phyloP scores from a whole-genome alignment of 2,113 vertebrate species.

The Thunnus thynnus region DNA sequence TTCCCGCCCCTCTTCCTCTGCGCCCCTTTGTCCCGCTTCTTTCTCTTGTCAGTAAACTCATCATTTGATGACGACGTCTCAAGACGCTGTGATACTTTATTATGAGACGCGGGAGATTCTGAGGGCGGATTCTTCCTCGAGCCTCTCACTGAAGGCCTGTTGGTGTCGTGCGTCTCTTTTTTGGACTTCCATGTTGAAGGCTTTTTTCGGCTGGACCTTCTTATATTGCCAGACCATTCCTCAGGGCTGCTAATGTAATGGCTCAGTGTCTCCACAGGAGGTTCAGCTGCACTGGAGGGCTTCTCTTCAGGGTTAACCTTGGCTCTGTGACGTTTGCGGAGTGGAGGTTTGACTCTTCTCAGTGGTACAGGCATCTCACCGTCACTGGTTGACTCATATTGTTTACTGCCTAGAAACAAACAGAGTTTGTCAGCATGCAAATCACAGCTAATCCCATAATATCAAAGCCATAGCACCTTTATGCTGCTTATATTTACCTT shows the following conservation, averaged over 20 bases:
- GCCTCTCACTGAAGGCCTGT: background rate
- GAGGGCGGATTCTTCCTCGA: background rate
- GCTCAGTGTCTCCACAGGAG: background rate
- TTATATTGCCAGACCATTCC: background rate
- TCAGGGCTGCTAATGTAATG: background rate
- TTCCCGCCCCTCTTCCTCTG: background rate
- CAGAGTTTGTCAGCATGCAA: background rate
- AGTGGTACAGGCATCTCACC: background rate
- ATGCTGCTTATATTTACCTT: conserved; percentile 43
- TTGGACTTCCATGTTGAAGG: conserved; percentile 1
- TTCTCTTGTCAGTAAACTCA: background rate
- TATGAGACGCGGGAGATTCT: background rate
- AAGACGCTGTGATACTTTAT: background rate
- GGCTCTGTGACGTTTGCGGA: background rate
- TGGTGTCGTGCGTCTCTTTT: background rate
- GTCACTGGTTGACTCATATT: background rate
- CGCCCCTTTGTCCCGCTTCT: background rate
- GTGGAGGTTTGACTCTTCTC: conserved; percentile 59
- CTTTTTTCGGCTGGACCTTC: conserved; percentile 32
- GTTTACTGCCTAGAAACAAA: conserved; percentile 41
- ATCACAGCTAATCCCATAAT: background rate
- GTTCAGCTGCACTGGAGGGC: background rate
- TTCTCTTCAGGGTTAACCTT: background rate
- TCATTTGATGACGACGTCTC: background rate
- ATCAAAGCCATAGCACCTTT: background rate